phyloP scores from a whole-genome alignment of 1,140 invertebrate species.

The Holcopasites calliopsidis region DNA sequence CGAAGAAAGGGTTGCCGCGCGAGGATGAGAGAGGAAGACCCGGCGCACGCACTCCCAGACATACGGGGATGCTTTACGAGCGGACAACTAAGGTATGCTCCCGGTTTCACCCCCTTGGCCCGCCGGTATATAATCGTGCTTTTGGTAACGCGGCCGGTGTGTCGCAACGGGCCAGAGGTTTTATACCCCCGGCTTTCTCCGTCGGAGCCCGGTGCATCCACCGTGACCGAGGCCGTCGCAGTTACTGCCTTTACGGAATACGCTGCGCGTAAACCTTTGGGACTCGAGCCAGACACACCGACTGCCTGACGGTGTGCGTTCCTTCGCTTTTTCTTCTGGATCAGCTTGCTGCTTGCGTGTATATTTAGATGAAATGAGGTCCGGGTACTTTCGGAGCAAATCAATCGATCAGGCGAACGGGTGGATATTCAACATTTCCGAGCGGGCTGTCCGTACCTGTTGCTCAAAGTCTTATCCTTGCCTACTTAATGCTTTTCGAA shows the following conservation, averaged over 20 bases:
- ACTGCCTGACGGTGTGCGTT: slow-evolving; percentile 20
- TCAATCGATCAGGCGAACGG: too few species aligned
- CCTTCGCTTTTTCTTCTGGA: not conserved
- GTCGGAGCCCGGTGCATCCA: slow-evolving; percentile 58
- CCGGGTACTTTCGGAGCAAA: too few species aligned
- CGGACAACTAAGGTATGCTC: slow-evolving; percentile 79
- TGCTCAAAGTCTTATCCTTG: too few species aligned
- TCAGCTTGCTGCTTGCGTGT: not conserved
- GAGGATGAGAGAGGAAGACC: slow-evolving; percentile 57
- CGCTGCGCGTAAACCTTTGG: slow-evolving; percentile 55
- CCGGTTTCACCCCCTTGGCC: slow-evolving; percentile 60
- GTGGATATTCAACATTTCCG: too few species aligned
- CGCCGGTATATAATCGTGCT: slow-evolving; percentile 51
- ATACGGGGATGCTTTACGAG: slow-evolving; percentile 79
- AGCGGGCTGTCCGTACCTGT: too few species aligned
- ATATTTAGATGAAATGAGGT: not conserved
- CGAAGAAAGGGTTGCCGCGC: slow-evolving; percentile 23
- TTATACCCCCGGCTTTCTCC: slow-evolving; percentile 72
- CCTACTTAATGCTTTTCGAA: too few species aligned
- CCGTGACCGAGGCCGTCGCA: slow-evolving; percentile 66
- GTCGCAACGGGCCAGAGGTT: slow-evolving; percentile 74
- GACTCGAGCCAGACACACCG: slow-evolving; percentile 42
- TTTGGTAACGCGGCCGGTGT: slow-evolving; percentile 66
- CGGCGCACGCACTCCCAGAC: slow-evolving; percentile 74
- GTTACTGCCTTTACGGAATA: slow-evolving; percentile 56